A percentile compares a stretch with the other conserved stretches of the same genome.
These are phyloP conservation scores for Pterois miles DNA, from an alignment of 2,797 vertebrate genomes.

Conservation along the genomic window DNA sequence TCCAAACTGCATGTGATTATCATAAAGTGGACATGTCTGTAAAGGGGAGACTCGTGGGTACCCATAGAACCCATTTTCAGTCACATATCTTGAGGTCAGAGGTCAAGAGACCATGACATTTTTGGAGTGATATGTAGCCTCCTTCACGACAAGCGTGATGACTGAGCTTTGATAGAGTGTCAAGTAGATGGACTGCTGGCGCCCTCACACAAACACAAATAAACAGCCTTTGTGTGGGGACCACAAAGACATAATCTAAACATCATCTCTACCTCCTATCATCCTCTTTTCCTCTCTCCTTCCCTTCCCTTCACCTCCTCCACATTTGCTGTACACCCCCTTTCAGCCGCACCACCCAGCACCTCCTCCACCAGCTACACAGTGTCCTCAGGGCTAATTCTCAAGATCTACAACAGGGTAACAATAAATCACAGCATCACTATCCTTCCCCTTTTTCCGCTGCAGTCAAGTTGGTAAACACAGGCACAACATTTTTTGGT, in stretches of 20 bases:
- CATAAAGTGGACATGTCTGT: no score
- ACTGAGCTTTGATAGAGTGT: constrained; percentile 16
- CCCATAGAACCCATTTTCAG: no score
- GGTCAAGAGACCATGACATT: no score
- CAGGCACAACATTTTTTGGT: background rate
- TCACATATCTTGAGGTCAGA: no score
- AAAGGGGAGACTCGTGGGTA: no score
- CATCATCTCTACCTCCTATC: constrained; percentile 52
- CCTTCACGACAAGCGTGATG: no score
- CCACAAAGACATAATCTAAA: constrained; percentile 41
- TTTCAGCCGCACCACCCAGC: background rate
- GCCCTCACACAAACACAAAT: constrained; percentile 12
- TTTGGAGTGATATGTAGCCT: no score
- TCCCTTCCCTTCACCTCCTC: background rate
- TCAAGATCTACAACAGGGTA: constrained; percentile 21
- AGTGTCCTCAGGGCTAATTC: constrained; percentile 31
- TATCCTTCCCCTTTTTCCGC: constrained; percentile 24
- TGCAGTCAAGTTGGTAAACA: constrained; percentile 12
- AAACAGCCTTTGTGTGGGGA: constrained; percentile 23
- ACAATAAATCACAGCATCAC: constrained; percentile 57
- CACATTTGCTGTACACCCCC: background rate
- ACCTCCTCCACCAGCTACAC: background rate
- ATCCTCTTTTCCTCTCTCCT: constrained; percentile 28
- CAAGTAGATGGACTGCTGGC: constrained; percentile 12
- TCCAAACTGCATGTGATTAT: no score